These are phyloP conservation scores for Macrotrachela quadricornifera DNA, from an alignment of 1,140 invertebrate species.

Conservation along the genomic window DNA sequence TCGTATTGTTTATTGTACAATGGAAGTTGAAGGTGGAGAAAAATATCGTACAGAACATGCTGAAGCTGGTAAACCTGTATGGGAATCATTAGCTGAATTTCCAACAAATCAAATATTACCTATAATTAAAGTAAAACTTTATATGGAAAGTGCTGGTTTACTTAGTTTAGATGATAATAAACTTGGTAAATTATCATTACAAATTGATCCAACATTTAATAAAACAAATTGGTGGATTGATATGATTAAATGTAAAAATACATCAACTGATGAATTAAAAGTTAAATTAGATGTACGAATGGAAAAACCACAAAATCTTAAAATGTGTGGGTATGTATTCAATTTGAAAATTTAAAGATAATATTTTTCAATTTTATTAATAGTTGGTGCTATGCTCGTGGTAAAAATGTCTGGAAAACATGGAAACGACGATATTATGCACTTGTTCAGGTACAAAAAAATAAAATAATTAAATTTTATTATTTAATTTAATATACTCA, in stretches of 20 bases:
- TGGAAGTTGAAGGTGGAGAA: constrained; percentile 89
- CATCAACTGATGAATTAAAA: constrained; percentile 72
- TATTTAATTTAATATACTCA: too few species aligned
- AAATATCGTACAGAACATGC: constrained; percentile 97
- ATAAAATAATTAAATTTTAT: too few species aligned
- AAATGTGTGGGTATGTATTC: constrained; percentile 63
- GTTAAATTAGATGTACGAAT: constrained; percentile 94
- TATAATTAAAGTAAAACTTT: constrained; percentile 79
- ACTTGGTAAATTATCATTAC: constrained; percentile 62
- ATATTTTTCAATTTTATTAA: constrained; percentile 14
- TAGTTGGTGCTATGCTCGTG: constrained; percentile 72
- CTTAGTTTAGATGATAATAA: constrained; percentile 94
- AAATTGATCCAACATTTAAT: constrained; percentile 67
- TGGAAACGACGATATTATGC: constrained; percentile 98
- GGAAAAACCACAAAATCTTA: constrained; percentile 97
- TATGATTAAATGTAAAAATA: constrained; percentile 80
- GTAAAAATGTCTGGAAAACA: constrained; percentile 96
- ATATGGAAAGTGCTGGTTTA: constrained; percentile 88
- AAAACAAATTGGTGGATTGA: constrained; percentile 90
- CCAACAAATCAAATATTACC: constrained; percentile 87
- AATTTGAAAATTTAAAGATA: neutral
- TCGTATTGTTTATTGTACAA: constrained; percentile 96
- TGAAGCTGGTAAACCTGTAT: constrained; percentile 75
- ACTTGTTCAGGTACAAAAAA: constrained; percentile 55
- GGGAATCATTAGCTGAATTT: constrained; percentile 73